phyloP scores from a whole-genome alignment of 2,888 invertebrate genomes.

The Callyntrura sp. region DNA sequence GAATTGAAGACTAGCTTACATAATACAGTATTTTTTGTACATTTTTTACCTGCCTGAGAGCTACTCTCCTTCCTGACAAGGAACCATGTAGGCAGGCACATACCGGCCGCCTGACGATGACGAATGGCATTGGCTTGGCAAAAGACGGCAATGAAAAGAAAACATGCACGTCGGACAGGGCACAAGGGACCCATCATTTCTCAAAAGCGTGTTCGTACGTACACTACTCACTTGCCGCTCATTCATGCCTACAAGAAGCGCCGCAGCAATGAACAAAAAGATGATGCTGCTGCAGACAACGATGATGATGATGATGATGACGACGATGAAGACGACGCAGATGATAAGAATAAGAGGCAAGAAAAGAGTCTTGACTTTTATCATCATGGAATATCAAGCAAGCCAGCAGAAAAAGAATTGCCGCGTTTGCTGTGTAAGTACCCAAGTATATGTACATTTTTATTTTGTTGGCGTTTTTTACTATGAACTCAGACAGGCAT shows the following conservation, averaged over 20 bases:
- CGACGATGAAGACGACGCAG: too few relatives aligned
- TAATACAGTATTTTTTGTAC: not conserved
- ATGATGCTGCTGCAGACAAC: not conserved
- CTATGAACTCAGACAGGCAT: slow-evolving; percentile 69
- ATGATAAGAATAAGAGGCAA: slow-evolving; percentile 41
- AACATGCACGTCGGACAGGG: slow-evolving; percentile 54
- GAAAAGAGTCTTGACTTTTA: not conserved
- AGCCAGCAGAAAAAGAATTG: slow-evolving; percentile 31
- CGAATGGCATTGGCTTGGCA: slow-evolving; percentile 3
- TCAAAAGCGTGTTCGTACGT: slow-evolving; percentile 46
- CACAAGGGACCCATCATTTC: slow-evolving; percentile 72
- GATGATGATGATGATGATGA: not conserved
- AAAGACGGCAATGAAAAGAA: slow-evolving; percentile 8
- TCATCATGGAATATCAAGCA: slow-evolving; percentile 6
- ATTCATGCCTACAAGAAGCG: slow-evolving; percentile 40
- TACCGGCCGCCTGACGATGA: slow-evolving; percentile 1
- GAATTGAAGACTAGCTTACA: not conserved
- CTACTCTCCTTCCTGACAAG: not conserved
- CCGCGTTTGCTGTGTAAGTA: slow-evolving; percentile 14
- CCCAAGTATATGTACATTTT: not conserved
- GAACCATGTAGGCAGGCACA: not conserved
- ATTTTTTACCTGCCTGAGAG: not conserved
- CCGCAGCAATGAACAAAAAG: not conserved
- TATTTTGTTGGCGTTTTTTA: slow-evolving; percentile 33
- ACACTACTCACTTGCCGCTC: not conserved